phyloP scores from a whole-genome alignment of 2,797 vertebrate species.

The Gobio occitaniae region DNA sequence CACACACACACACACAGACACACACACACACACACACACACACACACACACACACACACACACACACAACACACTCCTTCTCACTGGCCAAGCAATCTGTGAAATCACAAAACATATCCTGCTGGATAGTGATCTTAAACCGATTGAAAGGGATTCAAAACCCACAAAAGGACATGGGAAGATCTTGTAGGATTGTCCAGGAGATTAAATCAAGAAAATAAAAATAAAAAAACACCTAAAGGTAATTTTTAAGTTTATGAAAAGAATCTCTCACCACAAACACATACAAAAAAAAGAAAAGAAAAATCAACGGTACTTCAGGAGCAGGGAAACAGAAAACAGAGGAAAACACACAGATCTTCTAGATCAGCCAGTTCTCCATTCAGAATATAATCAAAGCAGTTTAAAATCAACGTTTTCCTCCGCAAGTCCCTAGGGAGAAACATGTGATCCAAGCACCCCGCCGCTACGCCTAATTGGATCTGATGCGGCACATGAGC shows the following conservation, averaged over 20 bases:
- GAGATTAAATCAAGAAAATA: background rate
- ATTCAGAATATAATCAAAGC: slow-evolving; percentile 22
- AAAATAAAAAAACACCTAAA: background rate
- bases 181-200: background rate
- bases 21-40: slow-evolving; percentile 19
- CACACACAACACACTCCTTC: background rate
- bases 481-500: slow-evolving; percentile 60
- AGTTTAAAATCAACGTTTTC: slow-evolving; percentile 41
- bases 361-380: background rate
- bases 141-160: slow-evolving; percentile 39
- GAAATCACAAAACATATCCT: slow-evolving; percentile 34
- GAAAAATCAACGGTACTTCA: background rate
- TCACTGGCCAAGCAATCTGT: slow-evolving; percentile 37
- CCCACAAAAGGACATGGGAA: slow-evolving; percentile 7
- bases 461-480: slow-evolving; percentile 69
- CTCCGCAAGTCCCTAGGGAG: slow-evolving; percentile 50
- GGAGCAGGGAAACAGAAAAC: background rate
- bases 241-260: background rate
- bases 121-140: slow-evolving; percentile 35
- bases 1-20: slow-evolving; percentile 24
- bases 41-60: slow-evolving; percentile 27
- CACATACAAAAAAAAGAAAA: background rate
- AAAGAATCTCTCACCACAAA: background rate
- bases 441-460: slow-evolving; percentile 51
- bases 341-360: background rate